Evolutionary conservation across 2,797 vertebrate species (phyloP), one percentile per base, ranked within the genome.

Genomic region (Adelosebastes latens): DNA sequence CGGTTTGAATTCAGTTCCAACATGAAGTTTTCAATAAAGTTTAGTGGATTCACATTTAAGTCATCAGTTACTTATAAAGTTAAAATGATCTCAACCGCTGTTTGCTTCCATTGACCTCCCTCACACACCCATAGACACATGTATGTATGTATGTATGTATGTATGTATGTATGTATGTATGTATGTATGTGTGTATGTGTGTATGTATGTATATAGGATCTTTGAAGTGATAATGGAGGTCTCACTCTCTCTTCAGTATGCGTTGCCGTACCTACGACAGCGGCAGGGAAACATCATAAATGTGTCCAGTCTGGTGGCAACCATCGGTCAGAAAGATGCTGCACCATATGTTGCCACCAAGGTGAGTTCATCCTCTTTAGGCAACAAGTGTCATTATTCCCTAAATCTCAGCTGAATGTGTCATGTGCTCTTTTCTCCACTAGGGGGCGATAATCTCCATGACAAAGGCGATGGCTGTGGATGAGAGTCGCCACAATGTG

Each of bases 381-480:
- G 8, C 13, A 42, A 8, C 42, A 11, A 2, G 24, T 0, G 20
- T 24, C 10, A 20, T 77, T 3, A 6, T 7, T 16, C 32, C 27
- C 24, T 8, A 4, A 34, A 55, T 29, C 10, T 55, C 70, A 59
- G 2, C 8, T 27, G 4, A 34, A 3, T 31, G 7, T 79, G 81
- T 87, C 22, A 77, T 74, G 75, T 1, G 2, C 1, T 4, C 0
- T 52, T 55, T 75, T 59, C n/a, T 75, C 94, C 94, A 92, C 83
- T 70, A 97, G 96, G 97, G 97, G 76, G 97, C 96, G 25, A 93
- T 97, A 2, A 90, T 93, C 6, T 93, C 97, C 65, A 96, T 97
- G 96, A 97, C 96, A 16, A 97, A 97, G 92, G 96, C 97, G 0
- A 95, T 97, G 96, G 97, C 97, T 68, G 93, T 97, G 64, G 97